Evolutionary conservation across 2,797 vertebrate genomes (phyloP).

Genomic region (Rallus crepitans): DNA sequence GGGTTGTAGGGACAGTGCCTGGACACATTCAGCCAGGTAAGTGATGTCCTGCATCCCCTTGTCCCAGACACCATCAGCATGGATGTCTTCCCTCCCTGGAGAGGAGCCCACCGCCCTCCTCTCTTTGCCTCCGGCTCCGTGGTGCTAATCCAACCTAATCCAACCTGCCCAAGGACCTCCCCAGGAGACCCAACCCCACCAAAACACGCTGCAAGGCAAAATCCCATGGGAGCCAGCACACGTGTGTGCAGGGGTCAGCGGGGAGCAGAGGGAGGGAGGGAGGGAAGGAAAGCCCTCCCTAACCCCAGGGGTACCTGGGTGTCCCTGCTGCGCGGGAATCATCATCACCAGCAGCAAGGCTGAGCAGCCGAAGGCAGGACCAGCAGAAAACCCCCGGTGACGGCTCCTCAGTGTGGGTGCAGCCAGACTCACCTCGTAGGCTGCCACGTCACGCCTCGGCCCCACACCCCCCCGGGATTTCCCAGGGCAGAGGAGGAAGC

Average conservation of each 20-base stretch:
- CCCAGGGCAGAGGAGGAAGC: not conserved
- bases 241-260: not conserved
- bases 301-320: constrained; percentile 8
- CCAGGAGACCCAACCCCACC: not conserved
- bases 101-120: not conserved
- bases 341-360: not conserved
- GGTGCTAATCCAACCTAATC: not conserved
- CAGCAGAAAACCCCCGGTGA: not conserved
- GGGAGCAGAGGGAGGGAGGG: not conserved
- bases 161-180: not conserved
- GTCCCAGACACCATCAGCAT: rapidly evolving
- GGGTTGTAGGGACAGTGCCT: not conserved
- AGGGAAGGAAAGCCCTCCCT: not conserved
- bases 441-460: constrained; percentile 53
- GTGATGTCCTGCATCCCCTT: not conserved
- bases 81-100: not conserved
- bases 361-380: not conserved
- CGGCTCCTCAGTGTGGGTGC: not conserved
- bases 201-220: rapidly evolving
- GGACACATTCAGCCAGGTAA: rapidly evolving
- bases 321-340: not conserved
- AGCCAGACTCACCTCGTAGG: not conserved
- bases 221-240: rapidly evolving
- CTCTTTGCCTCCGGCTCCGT: not conserved
- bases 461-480: not conserved